Base-by-base conservation (phyloP, 2,113 vertebrate genomes). In the Antennarius striatus region DNA sequence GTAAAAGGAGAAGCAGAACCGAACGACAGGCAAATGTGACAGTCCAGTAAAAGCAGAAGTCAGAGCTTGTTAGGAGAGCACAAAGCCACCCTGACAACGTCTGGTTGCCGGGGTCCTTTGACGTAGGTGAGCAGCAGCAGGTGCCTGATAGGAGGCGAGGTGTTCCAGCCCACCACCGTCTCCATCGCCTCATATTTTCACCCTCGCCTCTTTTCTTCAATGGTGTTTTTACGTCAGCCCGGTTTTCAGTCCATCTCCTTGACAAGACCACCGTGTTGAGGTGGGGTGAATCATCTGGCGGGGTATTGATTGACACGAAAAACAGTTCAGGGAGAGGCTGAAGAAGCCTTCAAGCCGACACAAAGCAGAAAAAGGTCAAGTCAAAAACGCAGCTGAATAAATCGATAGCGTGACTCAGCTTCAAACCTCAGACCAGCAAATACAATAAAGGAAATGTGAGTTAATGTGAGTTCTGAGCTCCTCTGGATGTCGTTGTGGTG, bases 181-280 rank as follows among this genome's bases (percentile, higher is more conserved):
- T 22, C 22, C 80, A 10, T 54, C 14, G 32, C 15, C 50, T 28
- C 5, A 4, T 17, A 13, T 54, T 72, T 68, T 60, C 15, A 5
- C 72, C 57, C 17, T 73, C 53, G 46, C 22, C 52, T 68, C 49
- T 53, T 69, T 60, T 58, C 51, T 79, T 73, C 88, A 86, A 81
- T 86, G 68, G 81, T 80, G 67, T 73, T 63, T 70, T 55, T 3
- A 6, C 36, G 40, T 58, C 13, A 5, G 43, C 40, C 13, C 47
- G 50, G n/a, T 61, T 39, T 50, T n/a, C 56, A 30, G 14, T 22
- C 40, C 29, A 28, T 57, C 59, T 28, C 43, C 32, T 46, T 28
- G 56, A 54, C 30, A 62, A 52, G 66, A 54, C 75, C 74, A 61
- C 46, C 54, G 61, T 29, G 58, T 72, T 52, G 51, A 75, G 51